Base-by-base conservation (phyloP, 2,113 vertebrate genomes). In the Coturnix japonica region DNA sequence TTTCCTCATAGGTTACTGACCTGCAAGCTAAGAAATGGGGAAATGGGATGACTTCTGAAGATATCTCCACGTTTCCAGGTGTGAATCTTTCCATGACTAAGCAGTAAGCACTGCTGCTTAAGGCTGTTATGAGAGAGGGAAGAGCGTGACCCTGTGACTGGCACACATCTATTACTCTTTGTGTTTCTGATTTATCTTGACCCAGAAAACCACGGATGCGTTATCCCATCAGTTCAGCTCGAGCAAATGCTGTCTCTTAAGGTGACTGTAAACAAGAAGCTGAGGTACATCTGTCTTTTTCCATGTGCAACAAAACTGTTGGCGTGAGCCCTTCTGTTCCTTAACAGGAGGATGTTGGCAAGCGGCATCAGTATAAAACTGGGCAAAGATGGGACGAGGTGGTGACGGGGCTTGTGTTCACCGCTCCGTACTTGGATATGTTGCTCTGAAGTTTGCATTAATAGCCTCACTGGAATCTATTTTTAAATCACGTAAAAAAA, bases 141-240 rank as follows among this genome's bases (percentile, higher is more conserved):
- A 20, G n/a, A 46, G 30, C 21, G 13, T 21, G 20, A 7, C 31
- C 15, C 22, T 33, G 64, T 46, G 31, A 33, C 44, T 25, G 33
- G 44, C n/a, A 18, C 31, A 4, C 31, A 25, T 67, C 44, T 33
- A 10, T 47, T 33, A 31, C 44, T 25, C 31, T 8, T 66, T 9
- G 31, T n/a, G 47, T 31, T 69, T 35, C 31, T 6, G 23, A 26
- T 35, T 49, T 49, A 31, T 33, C 49, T 44, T 8, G 31, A 54
- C 33, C 13, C 54, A 18, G 54, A 18, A 3, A 22, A 11, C 16
- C 3, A 0, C 0, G 20, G 33, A 9, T 44, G 3, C 1, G 22
- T 26, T 23, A 1, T 69, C n/a, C 65, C 19, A 1, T 3, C 71
- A 2, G 43, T 30, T 35, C 16, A 6, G 7, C 2, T 66, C 13